Conservation (phyloP, 2,113 vertebrate species). For the Turdus rufiventris region DNA sequence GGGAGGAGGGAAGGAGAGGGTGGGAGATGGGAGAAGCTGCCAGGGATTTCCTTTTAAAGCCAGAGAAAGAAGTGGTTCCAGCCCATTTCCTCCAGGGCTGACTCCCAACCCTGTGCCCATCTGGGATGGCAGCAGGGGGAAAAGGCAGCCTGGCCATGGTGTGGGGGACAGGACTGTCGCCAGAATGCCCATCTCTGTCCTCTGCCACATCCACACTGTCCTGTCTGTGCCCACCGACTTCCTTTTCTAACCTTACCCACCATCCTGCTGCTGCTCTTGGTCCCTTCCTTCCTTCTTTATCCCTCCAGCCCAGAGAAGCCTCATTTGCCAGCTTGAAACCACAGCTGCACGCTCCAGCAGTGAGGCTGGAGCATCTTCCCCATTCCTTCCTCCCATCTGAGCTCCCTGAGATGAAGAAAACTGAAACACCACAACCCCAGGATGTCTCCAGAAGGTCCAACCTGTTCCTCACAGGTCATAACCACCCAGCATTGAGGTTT, state of each 20-base stretch:
- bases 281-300: slow-evolving; percentile 25
- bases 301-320: background rate
- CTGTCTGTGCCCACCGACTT: background rate
- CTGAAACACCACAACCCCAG: background rate
- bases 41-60: background rate
- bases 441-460: background rate
- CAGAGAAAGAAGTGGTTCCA: slow-evolving; percentile 6
- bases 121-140: background rate
- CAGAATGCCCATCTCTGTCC: background rate
- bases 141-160: rapidly evolving
- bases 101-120: background rate
- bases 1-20: background rate
- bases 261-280: background rate
- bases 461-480: background rate
- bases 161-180: background rate
- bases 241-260: background rate
- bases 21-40: background rate
- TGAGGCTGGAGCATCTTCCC: background rate
- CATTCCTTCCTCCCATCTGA: background rate
- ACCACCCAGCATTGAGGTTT: background rate
- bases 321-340: background rate
- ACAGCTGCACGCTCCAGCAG: background rate
- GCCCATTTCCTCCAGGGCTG: background rate
- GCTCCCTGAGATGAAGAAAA: background rate
- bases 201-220: background rate